These are phyloP conservation scores for Prunella fulvescens DNA, from an alignment of 2,113 vertebrate species.

Conservation along the genomic window DNA sequence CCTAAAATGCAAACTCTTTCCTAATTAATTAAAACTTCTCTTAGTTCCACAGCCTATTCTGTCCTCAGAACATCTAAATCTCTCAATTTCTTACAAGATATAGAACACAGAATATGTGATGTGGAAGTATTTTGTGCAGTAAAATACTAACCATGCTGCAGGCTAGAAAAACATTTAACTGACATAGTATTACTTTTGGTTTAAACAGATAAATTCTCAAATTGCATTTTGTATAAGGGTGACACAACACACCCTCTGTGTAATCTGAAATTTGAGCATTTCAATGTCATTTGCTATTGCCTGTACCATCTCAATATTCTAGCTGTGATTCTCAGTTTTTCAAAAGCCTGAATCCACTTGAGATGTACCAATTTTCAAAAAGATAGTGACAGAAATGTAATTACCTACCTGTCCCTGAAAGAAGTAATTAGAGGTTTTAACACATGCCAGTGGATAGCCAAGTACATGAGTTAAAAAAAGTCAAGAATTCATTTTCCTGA, in stretches of 20 bases:
- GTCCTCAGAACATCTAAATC: background rate
- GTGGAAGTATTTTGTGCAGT: background rate
- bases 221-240: background rate
- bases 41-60: background rate
- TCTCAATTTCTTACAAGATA: background rate
- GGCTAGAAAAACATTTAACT: background rate
- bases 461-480: background rate
- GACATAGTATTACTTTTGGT: background rate
- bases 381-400: background rate
- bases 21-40: background rate
- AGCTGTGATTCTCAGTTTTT: background rate
- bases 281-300: background rate
- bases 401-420: background rate
- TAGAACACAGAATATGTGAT: background rate
- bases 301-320: background rate
- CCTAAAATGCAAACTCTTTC: background rate
- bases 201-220: background rate
- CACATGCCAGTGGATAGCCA: background rate
- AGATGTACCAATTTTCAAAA: background rate
- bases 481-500: background rate
- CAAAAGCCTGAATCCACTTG: background rate
- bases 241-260: background rate
- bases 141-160: background rate
- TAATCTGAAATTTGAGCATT: background rate
- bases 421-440: constrained; percentile 14